These are phyloP conservation scores for Sclerurus mexicanus DNA, from an alignment of 2,113 vertebrate genomes.

Conservation along the genomic window DNA sequence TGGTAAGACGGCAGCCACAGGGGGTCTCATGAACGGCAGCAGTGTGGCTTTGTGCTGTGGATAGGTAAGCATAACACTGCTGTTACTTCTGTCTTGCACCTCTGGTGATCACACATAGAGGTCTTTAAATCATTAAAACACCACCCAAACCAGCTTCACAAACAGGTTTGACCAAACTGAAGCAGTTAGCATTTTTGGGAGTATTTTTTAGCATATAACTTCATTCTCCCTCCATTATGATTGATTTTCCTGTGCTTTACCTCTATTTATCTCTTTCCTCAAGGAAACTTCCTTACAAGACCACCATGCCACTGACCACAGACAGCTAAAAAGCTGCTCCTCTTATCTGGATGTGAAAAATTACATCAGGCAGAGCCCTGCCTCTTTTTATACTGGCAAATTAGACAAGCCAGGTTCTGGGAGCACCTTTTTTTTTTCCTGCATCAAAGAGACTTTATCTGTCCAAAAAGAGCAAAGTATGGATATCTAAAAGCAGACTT, in stretches of 20 bases:
- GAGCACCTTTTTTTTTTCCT: conserved; percentile 21
- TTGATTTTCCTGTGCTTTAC: background rate
- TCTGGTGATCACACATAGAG: background rate
- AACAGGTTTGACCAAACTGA: background rate
- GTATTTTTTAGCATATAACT: background rate
- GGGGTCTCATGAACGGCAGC: background rate
- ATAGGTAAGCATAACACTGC: background rate
- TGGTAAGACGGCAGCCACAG: fast-evolving
- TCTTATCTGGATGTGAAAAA: conserved; percentile 46
- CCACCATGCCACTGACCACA: background rate
- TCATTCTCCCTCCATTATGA: background rate
- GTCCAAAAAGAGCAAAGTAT: conserved; percentile 49
- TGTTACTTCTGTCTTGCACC: background rate
- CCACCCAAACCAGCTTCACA: background rate
- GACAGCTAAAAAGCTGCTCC: background rate
- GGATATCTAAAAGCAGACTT: conserved; percentile 68
- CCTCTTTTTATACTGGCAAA: conserved; percentile 22
- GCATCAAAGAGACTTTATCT: conserved; percentile 72
- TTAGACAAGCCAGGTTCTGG: conserved; percentile 48
- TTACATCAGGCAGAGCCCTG: background rate
- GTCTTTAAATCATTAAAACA: background rate
- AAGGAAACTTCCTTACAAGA: background rate
- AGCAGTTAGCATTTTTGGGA: background rate
- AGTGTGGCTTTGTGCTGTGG: background rate
- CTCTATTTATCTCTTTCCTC: background rate